These are phyloP conservation scores for Aurelia aurita DNA, from an alignment of 30 jellyfish, hydroid and myxozoan genomes.

Conservation along the genomic window DNA sequence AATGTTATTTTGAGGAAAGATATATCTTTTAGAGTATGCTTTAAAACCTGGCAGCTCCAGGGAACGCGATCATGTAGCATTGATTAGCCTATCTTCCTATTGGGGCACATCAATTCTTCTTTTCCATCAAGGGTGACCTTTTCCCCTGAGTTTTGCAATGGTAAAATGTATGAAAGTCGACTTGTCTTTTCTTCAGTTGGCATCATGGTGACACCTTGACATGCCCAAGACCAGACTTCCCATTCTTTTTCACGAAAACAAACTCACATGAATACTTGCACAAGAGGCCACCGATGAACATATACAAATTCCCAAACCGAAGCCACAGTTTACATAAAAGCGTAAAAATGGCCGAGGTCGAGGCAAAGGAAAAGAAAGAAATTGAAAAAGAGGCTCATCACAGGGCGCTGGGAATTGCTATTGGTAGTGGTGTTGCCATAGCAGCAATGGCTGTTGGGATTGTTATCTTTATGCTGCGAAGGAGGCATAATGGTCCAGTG, in stretches of 20 bases:
- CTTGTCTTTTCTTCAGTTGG: conserved; percentile 43
- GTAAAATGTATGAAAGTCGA: no score
- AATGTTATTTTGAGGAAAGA: no score
- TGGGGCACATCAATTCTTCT: no score
- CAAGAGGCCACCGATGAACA: conserved; percentile 14
- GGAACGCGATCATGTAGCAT: no score
- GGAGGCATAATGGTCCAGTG: background rate
- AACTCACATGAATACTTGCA: conserved; percentile 53
- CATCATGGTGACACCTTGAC: conserved; percentile 14
- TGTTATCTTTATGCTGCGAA: conserved; percentile 2
- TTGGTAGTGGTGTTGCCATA: conserved; percentile 42
- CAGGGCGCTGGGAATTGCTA: conserved; percentile 32
- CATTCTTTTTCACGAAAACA: conserved; percentile 71
- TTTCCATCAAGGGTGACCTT: no score
- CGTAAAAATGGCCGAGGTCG: background rate
- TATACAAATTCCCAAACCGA: background rate
- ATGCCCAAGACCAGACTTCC: conserved; percentile 77
- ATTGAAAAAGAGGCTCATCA: conserved; percentile 3
- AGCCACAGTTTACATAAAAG: background rate
- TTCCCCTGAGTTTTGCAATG: no score
- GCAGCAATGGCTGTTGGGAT: conserved; percentile 54
- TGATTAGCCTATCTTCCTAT: no score
- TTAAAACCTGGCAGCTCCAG: no score
- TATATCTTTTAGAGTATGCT: no score
- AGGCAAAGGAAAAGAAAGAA: conserved; percentile 5